Base-by-base conservation (phyloP, 2,113 vertebrate genomes). In the Martes martes region DNA sequence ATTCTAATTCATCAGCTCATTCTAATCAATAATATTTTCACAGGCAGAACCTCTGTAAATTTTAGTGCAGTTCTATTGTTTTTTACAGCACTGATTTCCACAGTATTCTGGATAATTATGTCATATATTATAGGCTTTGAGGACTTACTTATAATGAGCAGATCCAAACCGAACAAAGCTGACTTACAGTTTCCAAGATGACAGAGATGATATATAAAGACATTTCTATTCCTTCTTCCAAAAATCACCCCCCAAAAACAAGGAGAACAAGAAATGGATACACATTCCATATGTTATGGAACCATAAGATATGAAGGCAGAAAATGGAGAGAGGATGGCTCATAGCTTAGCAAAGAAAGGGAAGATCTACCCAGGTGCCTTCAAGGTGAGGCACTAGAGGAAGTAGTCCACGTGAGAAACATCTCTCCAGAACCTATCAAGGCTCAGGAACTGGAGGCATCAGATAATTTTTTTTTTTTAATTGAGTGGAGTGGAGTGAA, bases 11-110 rank as follows among this genome's bases (percentile, higher is more conserved):
- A 89, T 63, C 36, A n/a, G 16, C 24, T 76, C n/a, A 4, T 89
- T 92, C 71, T 91, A 89, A 86, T 93, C 45, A 91, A 57, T 50
- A 92, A 36, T 24, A 57, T 83, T 85, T 81, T 87, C 52, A 96
- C 9, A 78, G 42, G 33, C 42, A 85, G 86, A 95, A 36, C 81
- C 28, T 89, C 74, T 79, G n/a, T 57, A 71, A 86, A 89, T 95
- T 93, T 92, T 63, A 69, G 33, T 36, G 16, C 4, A 74, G 7
- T 61, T 23, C 36, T 50, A 47, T 39, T 82, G n/a, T 28, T 55
- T 33, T 78, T 96, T 95, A 76, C 6, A 84, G n/a, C 6, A 85
- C 8, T 57, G 59, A 84, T 55, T 86, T 89, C 59, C 11, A 71
- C 45, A 47, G 33, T n/a, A 82, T 45, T 39, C 4, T 86, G 67